Evolutionary conservation across 2,888 invertebrate species (phyloP), one percentile per base, ranked within the genome.

Genomic region (Cryptus viduatorius): DNA sequence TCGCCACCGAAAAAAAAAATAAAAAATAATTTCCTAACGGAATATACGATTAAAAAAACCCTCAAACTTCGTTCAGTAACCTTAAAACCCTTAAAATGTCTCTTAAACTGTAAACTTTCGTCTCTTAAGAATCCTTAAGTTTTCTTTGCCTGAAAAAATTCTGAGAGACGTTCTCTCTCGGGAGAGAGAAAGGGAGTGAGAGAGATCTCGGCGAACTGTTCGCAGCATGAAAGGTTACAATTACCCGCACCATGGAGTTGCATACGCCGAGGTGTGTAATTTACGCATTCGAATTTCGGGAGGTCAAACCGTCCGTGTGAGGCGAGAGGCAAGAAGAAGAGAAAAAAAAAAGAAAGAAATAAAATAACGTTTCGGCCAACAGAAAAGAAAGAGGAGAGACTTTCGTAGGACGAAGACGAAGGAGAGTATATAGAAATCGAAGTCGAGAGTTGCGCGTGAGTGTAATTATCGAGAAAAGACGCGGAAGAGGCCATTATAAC

Each of bases 401-500:
- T n/a, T 50, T 42, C 48, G 48, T 16, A 67, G 73, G 68, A 81
- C 73, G 53, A 81, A 42, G 79, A 79, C 48, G 37, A 64, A 67
- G 84, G 80, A 59, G 80, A 31, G 14, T 75, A 16, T n/a, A 42
- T 24, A 46, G 56, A 79, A 76, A 73, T 53, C 53, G 83, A 83
- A 84, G 82, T 37, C 80, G 79, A 84, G 69, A 67, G n/a, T 37
- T 37, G 37, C 4, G n/a, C 29, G 61, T 29, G 75, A 50, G 16
- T 80, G 86, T 89, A 89, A 90, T 90, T 90, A 90, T 85, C 78
- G 84, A 85, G 68, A 4, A 50, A 69, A 48, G 48, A 68, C 67
- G 67, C 46, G 50, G 69, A 46, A 76, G 69, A 44, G 56, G 31
- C 86, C 79, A 86, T 88, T 87, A 86, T 86, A 84, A 71, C 29